Evolutionary conservation across 2,888 invertebrate genomes (phyloP).

Genomic region (Chrysomela aeneicollis): DNA sequence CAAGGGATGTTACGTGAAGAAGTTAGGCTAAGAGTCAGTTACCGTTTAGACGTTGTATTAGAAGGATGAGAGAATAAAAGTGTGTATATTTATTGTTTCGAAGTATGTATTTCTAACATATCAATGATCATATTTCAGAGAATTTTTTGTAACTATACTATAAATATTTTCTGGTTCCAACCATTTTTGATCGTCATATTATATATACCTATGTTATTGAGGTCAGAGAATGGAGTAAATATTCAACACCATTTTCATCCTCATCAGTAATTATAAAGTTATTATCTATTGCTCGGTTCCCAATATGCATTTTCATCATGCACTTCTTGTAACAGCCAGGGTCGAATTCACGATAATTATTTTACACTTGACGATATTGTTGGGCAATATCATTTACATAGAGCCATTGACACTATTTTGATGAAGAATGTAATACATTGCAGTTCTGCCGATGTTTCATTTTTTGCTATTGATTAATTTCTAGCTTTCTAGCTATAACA

Average conservation of each 20-base stretch:
- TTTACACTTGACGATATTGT: conserved; percentile 8
- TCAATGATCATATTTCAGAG: too few relatives aligned
- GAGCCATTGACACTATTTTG: conserved; percentile 14
- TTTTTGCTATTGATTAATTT: not conserved
- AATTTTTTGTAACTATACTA: not conserved
- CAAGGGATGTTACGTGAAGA: too few relatives aligned
- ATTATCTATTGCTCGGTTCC: conserved; percentile 18
- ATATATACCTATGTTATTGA: conserved; percentile 13
- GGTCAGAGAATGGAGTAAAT: conserved; percentile 26
- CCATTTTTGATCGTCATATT: not conserved
- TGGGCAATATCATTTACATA: conserved; percentile 18
- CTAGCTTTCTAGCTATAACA: not conserved
- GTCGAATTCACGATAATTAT: conserved; percentile 29
- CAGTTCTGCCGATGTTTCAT: not conserved
- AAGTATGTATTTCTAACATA: too few relatives aligned
- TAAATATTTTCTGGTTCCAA: not conserved
- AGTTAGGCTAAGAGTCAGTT: too few relatives aligned
- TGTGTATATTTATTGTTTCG: too few relatives aligned
- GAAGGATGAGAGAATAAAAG: too few relatives aligned
- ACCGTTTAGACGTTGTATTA: too few relatives aligned
- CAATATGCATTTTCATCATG: conserved; percentile 34
- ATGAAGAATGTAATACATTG: not conserved
- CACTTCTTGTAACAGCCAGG: conserved; percentile 25
- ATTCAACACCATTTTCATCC: not conserved
- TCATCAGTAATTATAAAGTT: conserved; percentile 17